Evolutionary conservation across 2,113 vertebrate genomes (phyloP).

Genomic region (Collichthys lucidus): DNA sequence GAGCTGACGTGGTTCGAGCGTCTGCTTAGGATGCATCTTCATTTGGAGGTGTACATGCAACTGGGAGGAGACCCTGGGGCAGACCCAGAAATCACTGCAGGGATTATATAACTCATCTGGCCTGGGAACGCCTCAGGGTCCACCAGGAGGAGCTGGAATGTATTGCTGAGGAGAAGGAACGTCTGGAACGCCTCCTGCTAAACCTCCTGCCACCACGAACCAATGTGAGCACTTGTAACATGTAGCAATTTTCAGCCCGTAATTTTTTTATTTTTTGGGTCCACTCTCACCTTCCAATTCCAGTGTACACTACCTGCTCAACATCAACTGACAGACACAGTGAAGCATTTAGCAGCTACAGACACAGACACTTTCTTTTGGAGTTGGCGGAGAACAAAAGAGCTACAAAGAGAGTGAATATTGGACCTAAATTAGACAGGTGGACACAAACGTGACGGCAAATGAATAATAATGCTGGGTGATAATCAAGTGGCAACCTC

Average conservation of each 20-base stretch:
- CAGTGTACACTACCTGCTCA: background rate
- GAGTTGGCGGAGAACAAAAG: background rate
- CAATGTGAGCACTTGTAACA: background rate
- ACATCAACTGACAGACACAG: background rate
- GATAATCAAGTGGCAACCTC: no score
- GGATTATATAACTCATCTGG: no score
- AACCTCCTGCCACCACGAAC: no score
- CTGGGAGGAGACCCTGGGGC: no score
- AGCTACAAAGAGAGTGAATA: background rate
- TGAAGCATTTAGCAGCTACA: background rate
- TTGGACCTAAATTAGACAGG: background rate
- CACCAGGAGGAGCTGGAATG: no score
- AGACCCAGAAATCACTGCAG: no score
- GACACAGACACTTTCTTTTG: background rate
- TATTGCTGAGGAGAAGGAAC: no score
- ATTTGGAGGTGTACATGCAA: no score
- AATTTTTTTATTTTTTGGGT: background rate
- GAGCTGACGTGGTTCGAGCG: no score
- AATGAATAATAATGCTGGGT: background rate
- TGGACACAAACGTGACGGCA: background rate
- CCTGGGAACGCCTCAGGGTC: no score
- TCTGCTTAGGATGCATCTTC: no score
- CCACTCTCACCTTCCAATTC: background rate
- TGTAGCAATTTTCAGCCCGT: background rate
- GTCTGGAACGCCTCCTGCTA: no score